Evolutionary conservation across 2,888 invertebrate genomes (phyloP).

Genomic region (Cryptocephalus moraei): DNA sequence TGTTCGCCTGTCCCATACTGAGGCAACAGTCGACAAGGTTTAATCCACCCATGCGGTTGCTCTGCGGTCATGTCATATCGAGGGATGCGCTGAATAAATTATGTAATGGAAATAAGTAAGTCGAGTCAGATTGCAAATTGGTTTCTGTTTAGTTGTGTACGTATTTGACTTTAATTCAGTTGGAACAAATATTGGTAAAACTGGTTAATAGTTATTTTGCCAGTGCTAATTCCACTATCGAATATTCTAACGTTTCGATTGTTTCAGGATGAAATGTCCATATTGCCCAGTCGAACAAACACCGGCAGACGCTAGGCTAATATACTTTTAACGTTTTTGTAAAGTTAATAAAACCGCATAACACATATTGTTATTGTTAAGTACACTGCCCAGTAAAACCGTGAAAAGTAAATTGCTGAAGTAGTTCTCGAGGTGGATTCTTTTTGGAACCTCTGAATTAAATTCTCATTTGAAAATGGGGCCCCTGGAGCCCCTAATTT

Average conservation of each 20-base stretch:
- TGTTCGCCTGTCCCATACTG: conserved; percentile 97
- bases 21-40: conserved; percentile 90
- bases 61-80: conserved; percentile 97
- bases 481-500: too few relatives aligned
- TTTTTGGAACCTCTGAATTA: too few relatives aligned
- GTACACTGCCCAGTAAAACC: too few relatives aligned
- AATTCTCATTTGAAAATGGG: too few relatives aligned
- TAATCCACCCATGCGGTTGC: conserved; percentile 95
- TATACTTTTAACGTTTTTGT: conserved; percentile 63
- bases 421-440: too few relatives aligned
- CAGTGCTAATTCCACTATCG: too few relatives aligned
- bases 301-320: conserved; percentile 82
- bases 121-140: conserved; percentile 12
- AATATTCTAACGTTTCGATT: conserved; percentile 21
- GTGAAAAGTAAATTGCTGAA: too few relatives aligned
- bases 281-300: conserved; percentile 97
- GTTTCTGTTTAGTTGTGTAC: not conserved
- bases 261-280: conserved; percentile 90
- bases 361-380: too few relatives aligned
- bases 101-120: conserved; percentile 84
- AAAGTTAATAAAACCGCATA: conserved; percentile 8
- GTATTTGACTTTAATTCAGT: not conserved
- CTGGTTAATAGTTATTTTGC: too few relatives aligned
- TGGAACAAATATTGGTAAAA: too few relatives aligned
- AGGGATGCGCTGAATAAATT: conserved; percentile 93